A percentile compares a stretch with the other conserved stretches of the same genome.
Conservation (phyloP, 2,888 invertebrate species). For the Frankliniella intonsa region DNA sequence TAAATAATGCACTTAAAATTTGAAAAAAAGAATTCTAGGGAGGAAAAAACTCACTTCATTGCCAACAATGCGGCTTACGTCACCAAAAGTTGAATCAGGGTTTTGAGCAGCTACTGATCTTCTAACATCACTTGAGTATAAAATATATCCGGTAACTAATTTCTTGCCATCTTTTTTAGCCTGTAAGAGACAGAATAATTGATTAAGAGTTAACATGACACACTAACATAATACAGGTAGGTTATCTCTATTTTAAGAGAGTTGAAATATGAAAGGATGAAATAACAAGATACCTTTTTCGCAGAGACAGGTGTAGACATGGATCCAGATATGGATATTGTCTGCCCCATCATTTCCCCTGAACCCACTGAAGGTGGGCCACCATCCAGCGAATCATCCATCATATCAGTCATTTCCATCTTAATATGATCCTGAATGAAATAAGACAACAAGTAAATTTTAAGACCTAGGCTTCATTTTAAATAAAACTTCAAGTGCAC, state of each 20-base stretch:
- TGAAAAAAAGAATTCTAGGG: slow-evolving; percentile 29
- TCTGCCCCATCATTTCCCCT: slow-evolving; percentile 62
- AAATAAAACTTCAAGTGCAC: too few species aligned
- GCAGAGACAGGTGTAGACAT: slow-evolving; percentile 42
- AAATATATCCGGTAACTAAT: slow-evolving; percentile 92
- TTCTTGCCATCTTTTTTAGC: slow-evolving; percentile 62
- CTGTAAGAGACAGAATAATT: slow-evolving; percentile 30
- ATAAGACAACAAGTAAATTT: background rate
- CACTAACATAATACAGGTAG: background rate
- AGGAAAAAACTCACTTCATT: slow-evolving; percentile 52
- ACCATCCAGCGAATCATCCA: slow-evolving; percentile 77
- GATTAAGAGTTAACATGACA: background rate
- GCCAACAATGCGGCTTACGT: slow-evolving; percentile 69
- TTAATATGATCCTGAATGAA: slow-evolving; percentile 30
- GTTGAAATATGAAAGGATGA: slow-evolving; percentile 25
- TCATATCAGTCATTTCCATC: slow-evolving; percentile 42
- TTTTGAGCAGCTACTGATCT: slow-evolving; percentile 89
- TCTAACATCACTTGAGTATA: slow-evolving; percentile 94
- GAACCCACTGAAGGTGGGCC: slow-evolving; percentile 77
- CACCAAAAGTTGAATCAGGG: slow-evolving; percentile 90
- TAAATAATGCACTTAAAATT: too few species aligned
- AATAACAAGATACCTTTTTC: slow-evolving; percentile 42
- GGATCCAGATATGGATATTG: slow-evolving; percentile 41
- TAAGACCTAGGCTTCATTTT: too few species aligned
- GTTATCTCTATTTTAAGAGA: slow-evolving; percentile 28